These are phyloP conservation scores for Acrocyrtus sp. DNA, from an alignment of 2,888 invertebrate species.

Conservation along the genomic window DNA sequence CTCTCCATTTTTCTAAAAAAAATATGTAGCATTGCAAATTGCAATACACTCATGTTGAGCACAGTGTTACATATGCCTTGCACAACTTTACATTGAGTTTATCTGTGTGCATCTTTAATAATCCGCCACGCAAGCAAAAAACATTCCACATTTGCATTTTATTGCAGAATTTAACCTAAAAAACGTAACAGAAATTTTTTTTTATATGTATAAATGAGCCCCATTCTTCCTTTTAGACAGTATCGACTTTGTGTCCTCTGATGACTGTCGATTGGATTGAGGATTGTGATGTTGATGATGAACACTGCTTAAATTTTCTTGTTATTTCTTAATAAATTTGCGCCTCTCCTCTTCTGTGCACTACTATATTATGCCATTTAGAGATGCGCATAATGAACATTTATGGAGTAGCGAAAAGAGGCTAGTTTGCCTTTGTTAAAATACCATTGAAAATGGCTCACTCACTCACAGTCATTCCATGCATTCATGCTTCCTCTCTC, in stretches of 20 bases:
- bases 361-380: slow-evolving; percentile 20
- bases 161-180: background rate
- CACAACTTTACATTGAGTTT: too few relatives aligned
- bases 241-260: background rate
- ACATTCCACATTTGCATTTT: background rate
- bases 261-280: background rate
- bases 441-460: slow-evolving; percentile 32
- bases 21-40: too few relatives aligned
- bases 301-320: slow-evolving; percentile 10
- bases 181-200: background rate
- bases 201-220: background rate
- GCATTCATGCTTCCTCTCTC: background rate
- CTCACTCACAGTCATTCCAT: background rate
- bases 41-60: too few relatives aligned
- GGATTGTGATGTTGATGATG: background rate
- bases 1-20: too few relatives aligned
- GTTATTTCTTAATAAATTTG: slow-evolving; percentile 11
- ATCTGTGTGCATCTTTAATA: too few relatives aligned
- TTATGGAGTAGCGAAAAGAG: slow-evolving; percentile 9
- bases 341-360: slow-evolving; percentile 5
- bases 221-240: background rate
- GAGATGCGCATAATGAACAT: slow-evolving; percentile 5
- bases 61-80: too few relatives aligned
- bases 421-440: slow-evolving; percentile 38
- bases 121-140: background rate